phyloP scores from a whole-genome alignment of 1,140 invertebrate species.

The Ceratina japonica region DNA sequence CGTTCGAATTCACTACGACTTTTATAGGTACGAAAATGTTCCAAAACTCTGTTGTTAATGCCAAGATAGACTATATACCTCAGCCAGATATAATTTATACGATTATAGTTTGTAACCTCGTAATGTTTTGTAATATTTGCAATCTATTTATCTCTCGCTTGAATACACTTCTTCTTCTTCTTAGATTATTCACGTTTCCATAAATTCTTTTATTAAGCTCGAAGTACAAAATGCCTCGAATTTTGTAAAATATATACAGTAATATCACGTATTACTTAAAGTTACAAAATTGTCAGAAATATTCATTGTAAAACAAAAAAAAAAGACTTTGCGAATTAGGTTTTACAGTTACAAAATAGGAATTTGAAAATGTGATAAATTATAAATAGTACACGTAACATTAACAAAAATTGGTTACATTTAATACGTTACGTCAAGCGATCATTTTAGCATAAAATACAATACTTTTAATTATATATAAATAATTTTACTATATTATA shows the following conservation, averaged over 20 bases:
- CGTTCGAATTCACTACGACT: conserved; percentile 47
- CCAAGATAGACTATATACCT: conserved; percentile 54
- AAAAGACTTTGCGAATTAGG: not conserved
- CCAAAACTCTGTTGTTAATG: conserved; percentile 51
- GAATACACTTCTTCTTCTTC: conserved; percentile 33
- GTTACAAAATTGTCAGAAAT: conserved; percentile 8
- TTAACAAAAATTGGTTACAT: conserved; percentile 23
- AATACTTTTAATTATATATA: conserved; percentile 11
- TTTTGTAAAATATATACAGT: conserved; percentile 20
- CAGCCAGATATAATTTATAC: conserved; percentile 56
- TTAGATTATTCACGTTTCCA: conserved; percentile 16
- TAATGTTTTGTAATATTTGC: conserved; percentile 43
- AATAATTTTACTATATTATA: conserved; percentile 16
- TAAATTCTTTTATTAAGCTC: conserved; percentile 14
- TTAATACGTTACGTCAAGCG: conserved; percentile 16
- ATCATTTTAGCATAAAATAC: conserved; percentile 38
- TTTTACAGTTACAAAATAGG: conserved; percentile 33
- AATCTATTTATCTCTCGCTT: conserved; percentile 7
- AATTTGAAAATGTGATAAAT: conserved; percentile 46
- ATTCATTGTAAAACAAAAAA: conserved; percentile 29
- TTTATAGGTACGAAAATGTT: conserved; percentile 41
- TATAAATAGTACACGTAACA: conserved; percentile 46
- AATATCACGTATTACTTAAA: conserved; percentile 19
- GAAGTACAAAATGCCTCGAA: conserved; percentile 3
- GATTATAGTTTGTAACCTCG: conserved; percentile 49